These are phyloP conservation scores for Crotalus viridis DNA, from an alignment of 2,113 vertebrate species.

Conservation along the genomic window DNA sequence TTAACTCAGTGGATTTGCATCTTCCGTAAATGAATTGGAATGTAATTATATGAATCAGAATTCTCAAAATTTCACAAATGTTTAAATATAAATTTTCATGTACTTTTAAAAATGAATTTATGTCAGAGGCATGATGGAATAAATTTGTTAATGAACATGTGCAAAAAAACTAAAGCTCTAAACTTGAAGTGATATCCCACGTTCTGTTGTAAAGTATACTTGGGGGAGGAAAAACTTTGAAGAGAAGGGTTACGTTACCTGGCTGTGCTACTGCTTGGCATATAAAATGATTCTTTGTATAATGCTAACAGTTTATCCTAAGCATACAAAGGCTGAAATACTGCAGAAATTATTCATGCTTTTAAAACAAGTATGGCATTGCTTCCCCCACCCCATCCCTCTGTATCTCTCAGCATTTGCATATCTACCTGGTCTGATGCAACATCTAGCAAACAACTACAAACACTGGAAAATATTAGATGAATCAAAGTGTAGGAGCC, in stretches of 20 bases:
- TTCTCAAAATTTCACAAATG: neutral
- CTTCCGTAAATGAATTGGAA: neutral
- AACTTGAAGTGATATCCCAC: neutral
- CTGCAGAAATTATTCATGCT: neutral
- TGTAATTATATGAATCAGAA: neutral
- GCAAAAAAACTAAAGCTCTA: neutral
- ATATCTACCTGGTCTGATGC: slow-evolving; percentile 88
- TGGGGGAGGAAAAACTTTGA: neutral
- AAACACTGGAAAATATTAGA: slow-evolving; percentile 96
- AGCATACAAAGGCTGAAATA: neutral
- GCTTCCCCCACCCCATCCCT: slow-evolving; percentile 14
- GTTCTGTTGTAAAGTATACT: neutral
- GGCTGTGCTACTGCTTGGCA: neutral
- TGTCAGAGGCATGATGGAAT: neutral
- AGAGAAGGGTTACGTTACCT: neutral
- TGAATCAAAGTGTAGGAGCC: slow-evolving; percentile 88
- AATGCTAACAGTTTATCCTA: neutral
- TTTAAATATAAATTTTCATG: neutral
- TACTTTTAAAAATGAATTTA: neutral
- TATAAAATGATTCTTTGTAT: neutral
- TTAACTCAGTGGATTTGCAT: neutral
- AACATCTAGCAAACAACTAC: slow-evolving; percentile 90
- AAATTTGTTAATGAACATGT: neutral
- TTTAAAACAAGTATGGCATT: neutral
- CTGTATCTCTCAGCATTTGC: slow-evolving; percentile 82